Base-by-base conservation (phyloP, 2,113 vertebrate genomes). In the Atlantisia rogersi region DNA sequence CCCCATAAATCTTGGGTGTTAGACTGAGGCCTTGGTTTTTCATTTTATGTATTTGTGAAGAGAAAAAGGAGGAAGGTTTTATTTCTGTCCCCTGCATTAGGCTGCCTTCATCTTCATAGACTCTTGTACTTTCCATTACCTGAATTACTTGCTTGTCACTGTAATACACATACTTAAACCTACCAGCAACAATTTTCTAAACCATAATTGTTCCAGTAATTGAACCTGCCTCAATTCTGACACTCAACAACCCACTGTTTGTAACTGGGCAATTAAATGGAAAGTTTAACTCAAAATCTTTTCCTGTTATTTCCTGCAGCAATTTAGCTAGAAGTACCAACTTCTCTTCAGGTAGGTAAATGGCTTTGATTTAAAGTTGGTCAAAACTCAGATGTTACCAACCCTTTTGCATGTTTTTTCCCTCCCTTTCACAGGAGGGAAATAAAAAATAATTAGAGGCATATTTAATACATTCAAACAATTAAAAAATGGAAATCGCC, bases 261-360 rank as follows among this genome's bases (percentile, higher is more conserved):
- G 79, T 86, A 92, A 91, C 56, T 81, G 44, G 62, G 60, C 88
- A 97, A 96, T 94, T 97, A 96, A 94, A 95, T 50, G 40, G 70
- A 85, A 96, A 26, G 70, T 81, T 94, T 92, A 76, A 65, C 32
- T 92, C n/a, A 73, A 92, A 82, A 93, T 53, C 50, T 77, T 92
- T 75, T 77, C 58, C 62, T 77, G 35, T 48, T 94, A 80, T 74
- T 96, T 96, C 65, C 68, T 39, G 52, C 56, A 95, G 82, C 29
- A 65, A 92, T 92, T 93, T 50, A 90, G 35, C 59, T 62, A 39
- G 32, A 80, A 68, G 31, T 65, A 44, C 15, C 55, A 39, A 50
- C 59, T 86, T 78, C 46, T 90, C 58, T 67, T 78, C 60, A 39
- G 5, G 1, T 10, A 77, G 28, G 67, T 50, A 94, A 88, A 84